Conservation (phyloP, 2,797 vertebrate genomes). For the Neomorphus geoffroyi region DNA sequence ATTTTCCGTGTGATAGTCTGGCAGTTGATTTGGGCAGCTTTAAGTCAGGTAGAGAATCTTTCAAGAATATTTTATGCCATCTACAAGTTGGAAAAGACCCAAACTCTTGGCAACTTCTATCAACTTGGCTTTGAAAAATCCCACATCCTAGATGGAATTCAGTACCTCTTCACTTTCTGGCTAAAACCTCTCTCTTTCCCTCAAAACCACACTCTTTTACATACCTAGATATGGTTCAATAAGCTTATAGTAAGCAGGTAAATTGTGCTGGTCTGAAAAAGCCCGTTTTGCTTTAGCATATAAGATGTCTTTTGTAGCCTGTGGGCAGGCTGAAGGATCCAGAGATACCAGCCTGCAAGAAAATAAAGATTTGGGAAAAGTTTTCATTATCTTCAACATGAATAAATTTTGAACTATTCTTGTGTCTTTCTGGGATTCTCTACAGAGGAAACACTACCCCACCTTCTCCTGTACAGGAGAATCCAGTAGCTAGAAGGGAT, state of each 20-base stretch:
- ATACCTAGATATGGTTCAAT: constrained; percentile 73
- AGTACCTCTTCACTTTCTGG: not conserved
- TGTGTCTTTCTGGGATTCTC: not conserved
- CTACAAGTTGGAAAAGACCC: not conserved
- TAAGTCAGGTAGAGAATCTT: not conserved
- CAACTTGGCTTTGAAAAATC: not conserved
- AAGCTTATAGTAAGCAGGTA: constrained; percentile 34
- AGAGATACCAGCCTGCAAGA: constrained; percentile 38
- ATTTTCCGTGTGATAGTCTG: not conserved
- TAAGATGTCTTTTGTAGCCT: constrained; percentile 31
- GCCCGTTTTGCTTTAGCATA: constrained; percentile 61
- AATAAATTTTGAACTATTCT: not conserved
- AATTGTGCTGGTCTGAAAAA: constrained; percentile 10
- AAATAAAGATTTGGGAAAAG: not conserved
- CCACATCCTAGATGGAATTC: not conserved
- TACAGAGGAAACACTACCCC: not conserved
- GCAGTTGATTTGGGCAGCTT: not conserved
- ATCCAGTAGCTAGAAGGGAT: not conserved
- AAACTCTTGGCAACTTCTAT: not conserved
- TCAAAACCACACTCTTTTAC: not conserved
- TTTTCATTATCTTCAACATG: not conserved
- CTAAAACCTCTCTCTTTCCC: not conserved
- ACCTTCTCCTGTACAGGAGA: too few relatives aligned
- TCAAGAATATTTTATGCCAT: not conserved
- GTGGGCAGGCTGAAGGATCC: constrained; percentile 51